Percentiles rank a stretch among this genome's conserved stretches.
These are phyloP conservation scores for Syrista parreyssii DNA, from an alignment of 2,888 invertebrate species.

Conservation along the genomic window DNA sequence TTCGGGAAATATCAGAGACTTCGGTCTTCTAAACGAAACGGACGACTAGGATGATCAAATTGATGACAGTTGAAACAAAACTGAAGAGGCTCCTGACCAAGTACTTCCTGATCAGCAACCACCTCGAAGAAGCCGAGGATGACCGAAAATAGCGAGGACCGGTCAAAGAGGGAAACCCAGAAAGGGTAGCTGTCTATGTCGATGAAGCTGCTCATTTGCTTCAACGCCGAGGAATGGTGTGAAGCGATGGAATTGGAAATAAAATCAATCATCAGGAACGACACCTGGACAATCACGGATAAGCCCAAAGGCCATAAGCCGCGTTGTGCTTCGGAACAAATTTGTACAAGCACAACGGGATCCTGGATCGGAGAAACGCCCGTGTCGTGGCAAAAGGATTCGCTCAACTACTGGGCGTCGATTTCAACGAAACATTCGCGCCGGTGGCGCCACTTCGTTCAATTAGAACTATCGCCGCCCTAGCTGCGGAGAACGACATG, in stretches of 20 bases:
- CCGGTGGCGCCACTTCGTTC: constrained; percentile 15
- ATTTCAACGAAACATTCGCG: constrained; percentile 18
- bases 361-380: constrained; percentile 12
- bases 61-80: neutral
- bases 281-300: constrained; percentile 17
- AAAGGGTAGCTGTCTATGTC: constrained; percentile 3
- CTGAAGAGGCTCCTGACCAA: neutral
- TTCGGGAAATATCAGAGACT: neutral
- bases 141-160: constrained; percentile 13
- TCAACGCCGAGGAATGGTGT: constrained; percentile 11
- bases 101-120: neutral
- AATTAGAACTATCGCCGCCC: constrained; percentile 11
- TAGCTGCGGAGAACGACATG: constrained; percentile 10
- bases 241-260: constrained; percentile 15
- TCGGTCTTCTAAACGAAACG: neutral
- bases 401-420: constrained; percentile 17
- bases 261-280: constrained; percentile 16
- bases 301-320: constrained; percentile 11
- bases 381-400: constrained; percentile 18
- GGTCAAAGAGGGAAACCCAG: constrained; percentile 16
- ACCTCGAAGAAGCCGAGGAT: constrained; percentile 12
- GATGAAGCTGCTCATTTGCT: constrained; percentile 6
- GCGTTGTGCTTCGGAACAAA: constrained; percentile 12
- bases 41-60: constrained; percentile 5
- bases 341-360: constrained; percentile 7